Percentiles rank a stretch among this genome's conserved stretches.
Conservation (phyloP, 2,888 invertebrate species). For the Calameuta pallipes region DNA sequence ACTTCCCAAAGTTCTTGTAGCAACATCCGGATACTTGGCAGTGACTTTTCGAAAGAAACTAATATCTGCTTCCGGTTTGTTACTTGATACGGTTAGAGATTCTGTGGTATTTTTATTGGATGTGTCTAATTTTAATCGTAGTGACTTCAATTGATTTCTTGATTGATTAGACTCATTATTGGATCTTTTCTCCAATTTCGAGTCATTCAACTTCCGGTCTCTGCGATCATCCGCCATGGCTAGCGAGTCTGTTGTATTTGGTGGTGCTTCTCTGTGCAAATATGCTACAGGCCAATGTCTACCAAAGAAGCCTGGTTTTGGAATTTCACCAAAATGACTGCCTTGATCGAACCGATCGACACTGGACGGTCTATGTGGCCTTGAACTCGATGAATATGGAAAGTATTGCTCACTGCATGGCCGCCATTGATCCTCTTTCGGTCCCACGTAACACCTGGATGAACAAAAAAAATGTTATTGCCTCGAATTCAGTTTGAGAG, state of each 20-base stretch:
- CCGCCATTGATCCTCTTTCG: constrained; percentile 83
- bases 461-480: constrained; percentile 24
- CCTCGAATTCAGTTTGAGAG: constrained; percentile 6
- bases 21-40: background rate
- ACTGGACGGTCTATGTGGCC: constrained; percentile 64
- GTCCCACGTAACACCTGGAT: constrained; percentile 85
- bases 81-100: background rate
- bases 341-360: constrained; percentile 62
- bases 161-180: background rate
- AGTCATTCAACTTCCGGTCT: constrained; percentile 7
- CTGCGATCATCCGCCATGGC: constrained; percentile 30
- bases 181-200: background rate
- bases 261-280: constrained; percentile 82
- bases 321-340: constrained; percentile 64
- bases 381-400: constrained; percentile 68
- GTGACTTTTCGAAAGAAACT: background rate
- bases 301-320: constrained; percentile 58
- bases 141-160: background rate
- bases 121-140: background rate
- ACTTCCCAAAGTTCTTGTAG: background rate
- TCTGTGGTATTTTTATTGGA: background rate
- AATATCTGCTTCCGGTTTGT: background rate
- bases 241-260: constrained; percentile 72
- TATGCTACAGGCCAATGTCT: constrained; percentile 85
- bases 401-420: constrained; percentile 88